Conservation (phyloP, 1,140 invertebrate genomes). For the Globodera ellingtonae region DNA sequence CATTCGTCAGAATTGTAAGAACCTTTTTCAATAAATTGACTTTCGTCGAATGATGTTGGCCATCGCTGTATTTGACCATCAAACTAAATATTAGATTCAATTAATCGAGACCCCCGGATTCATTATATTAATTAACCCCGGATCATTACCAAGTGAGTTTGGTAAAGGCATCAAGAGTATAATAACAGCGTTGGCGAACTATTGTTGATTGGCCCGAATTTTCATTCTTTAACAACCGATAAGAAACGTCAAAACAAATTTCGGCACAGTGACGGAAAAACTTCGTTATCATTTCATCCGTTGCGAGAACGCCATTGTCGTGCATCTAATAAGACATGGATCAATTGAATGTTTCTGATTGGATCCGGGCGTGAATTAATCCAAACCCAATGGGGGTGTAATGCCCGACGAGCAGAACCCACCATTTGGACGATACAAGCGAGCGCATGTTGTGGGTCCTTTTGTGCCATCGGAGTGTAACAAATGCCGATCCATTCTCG, state of each 20-base stretch:
- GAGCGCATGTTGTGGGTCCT: conserved; percentile 91
- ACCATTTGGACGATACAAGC: conserved; percentile 83
- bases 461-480: conserved; percentile 76
- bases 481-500: conserved; percentile 91
- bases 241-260: conserved; percentile 92
- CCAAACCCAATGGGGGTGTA: background rate
- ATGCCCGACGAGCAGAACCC: conserved; percentile 10
- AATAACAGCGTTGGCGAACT: conserved; percentile 86
- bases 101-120: background rate
- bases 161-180: conserved; percentile 76
- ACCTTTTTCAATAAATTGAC: conserved; percentile 93
- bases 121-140: background rate
- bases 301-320: conserved; percentile 86
- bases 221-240: conserved; percentile 75
- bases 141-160: conserved; percentile 52
- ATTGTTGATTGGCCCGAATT: conserved; percentile 69
- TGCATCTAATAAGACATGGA: conserved; percentile 77
- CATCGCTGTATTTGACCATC: conserved; percentile 84
- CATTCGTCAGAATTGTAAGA: conserved; percentile 89
- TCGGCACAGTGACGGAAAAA: conserved; percentile 96
- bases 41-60: conserved; percentile 84
- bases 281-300: conserved; percentile 91
- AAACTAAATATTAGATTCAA: conserved; percentile 78
- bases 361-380: too few species aligned
- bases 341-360: too few species aligned